Percentiles rank a stretch among this genome's conserved stretches.
Evolutionary conservation across 2,113 vertebrate species (phyloP).

Genomic region (Notarius lentiginosus): DNA sequence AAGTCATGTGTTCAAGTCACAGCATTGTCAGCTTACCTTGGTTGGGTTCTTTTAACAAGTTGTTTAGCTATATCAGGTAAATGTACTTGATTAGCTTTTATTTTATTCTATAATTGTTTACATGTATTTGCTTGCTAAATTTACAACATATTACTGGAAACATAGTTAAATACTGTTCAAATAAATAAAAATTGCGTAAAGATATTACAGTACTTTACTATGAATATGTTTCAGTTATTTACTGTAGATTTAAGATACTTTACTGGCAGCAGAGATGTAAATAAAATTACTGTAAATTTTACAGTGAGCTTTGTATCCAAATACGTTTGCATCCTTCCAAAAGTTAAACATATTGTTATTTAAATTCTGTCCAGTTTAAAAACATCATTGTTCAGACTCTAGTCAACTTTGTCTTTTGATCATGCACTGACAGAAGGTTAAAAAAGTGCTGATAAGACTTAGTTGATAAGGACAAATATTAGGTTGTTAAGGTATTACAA

Average conservation of each 20-base stretch:
- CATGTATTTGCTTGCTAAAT: neutral
- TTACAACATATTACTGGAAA: neutral
- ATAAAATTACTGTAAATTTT: neutral
- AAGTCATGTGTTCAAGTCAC: neutral
- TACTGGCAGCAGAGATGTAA: neutral
- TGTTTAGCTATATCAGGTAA: neutral
- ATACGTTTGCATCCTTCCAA: neutral
- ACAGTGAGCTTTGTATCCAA: neutral
- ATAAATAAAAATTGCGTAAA: no score
- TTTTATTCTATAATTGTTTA: neutral
- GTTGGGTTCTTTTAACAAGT: neutral
- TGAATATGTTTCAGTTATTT: neutral
- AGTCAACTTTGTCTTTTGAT: neutral
- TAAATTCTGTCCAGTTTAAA: neutral
- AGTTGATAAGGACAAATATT: conserved; percentile 7
- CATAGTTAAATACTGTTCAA: neutral
- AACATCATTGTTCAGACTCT: neutral
- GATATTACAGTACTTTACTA: neutral
- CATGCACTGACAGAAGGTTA: neutral
- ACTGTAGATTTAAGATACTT: neutral
- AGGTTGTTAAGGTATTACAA: neutral
- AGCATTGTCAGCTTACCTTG: neutral
- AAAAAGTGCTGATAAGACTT: neutral
- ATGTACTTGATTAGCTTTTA: neutral
- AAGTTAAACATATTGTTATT: neutral